These are phyloP conservation scores for Gambusia yucatana DNA, from an alignment of 2,797 vertebrate genomes.

Conservation along the genomic window DNA sequence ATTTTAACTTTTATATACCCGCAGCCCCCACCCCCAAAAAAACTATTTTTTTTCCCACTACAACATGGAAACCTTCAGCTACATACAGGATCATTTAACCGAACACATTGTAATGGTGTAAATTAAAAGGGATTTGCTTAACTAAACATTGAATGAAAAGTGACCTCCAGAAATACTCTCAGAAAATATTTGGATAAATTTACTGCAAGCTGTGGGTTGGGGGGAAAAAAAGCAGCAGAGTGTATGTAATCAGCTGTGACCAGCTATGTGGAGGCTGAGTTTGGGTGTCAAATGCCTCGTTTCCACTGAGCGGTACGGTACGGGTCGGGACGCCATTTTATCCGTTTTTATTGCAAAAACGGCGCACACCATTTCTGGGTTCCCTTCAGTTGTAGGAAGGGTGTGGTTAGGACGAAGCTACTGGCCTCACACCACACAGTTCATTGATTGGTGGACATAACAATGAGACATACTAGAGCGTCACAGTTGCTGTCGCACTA, in stretches of 20 bases:
- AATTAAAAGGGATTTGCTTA: not conserved
- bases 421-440: not conserved
- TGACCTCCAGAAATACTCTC: not conserved
- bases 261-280: conserved; percentile 10
- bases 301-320: too few species aligned
- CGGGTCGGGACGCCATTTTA: too few species aligned
- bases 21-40: not conserved
- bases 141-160: not conserved
- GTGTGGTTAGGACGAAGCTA: too few species aligned
- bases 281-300: conserved; percentile 7
- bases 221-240: conserved; percentile 1
- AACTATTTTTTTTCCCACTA: not conserved
- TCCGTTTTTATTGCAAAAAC: too few species aligned
- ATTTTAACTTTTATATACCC: not conserved
- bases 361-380: too few species aligned
- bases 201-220: not conserved
- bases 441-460: not conserved
- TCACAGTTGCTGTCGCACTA: not conserved
- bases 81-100: not conserved
- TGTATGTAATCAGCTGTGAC: conserved; percentile 16
- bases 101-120: not conserved
- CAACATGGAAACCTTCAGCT: not conserved
- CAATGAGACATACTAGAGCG: not conserved
- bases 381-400: too few species aligned
- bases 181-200: not conserved